Evolutionary conservation across 1,140 invertebrate genomes (phyloP).

Genomic region (Papilio polyxenes): DNA sequence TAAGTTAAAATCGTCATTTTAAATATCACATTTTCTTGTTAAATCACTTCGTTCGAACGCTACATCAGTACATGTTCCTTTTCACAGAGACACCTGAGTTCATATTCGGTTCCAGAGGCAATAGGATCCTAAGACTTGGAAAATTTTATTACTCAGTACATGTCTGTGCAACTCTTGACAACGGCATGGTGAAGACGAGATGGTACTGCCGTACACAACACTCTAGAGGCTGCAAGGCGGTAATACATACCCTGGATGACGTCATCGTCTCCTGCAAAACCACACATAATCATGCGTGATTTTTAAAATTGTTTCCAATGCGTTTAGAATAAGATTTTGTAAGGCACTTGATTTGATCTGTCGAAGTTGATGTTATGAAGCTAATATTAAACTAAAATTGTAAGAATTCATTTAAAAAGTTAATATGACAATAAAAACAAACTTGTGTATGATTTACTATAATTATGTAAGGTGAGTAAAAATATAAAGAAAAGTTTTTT

Average conservation of each 20-base stretch:
- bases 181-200: slow-evolving; percentile 37
- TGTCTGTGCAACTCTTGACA: neutral
- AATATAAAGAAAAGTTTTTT: too few species aligned
- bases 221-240: slow-evolving; percentile 52
- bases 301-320: neutral
- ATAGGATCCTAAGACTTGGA: neutral
- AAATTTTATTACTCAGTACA: slow-evolving; percentile 1
- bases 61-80: neutral
- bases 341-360: too few species aligned
- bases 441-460: too few species aligned
- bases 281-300: slow-evolving; percentile 45
- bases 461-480: too few species aligned
- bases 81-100: slow-evolving; percentile 1
- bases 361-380: too few species aligned
- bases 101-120: neutral
- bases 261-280: slow-evolving; percentile 42
- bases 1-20: too few species aligned
- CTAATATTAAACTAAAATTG: too few species aligned
- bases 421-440: too few species aligned
- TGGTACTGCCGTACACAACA: slow-evolving; percentile 63
- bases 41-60: too few species aligned
- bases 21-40: too few species aligned
- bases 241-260: slow-evolving; percentile 50
- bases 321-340: too few species aligned
- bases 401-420: too few species aligned